Conservation (phyloP, 1,140 invertebrate genomes). For the Zaprionus davidi region DNA sequence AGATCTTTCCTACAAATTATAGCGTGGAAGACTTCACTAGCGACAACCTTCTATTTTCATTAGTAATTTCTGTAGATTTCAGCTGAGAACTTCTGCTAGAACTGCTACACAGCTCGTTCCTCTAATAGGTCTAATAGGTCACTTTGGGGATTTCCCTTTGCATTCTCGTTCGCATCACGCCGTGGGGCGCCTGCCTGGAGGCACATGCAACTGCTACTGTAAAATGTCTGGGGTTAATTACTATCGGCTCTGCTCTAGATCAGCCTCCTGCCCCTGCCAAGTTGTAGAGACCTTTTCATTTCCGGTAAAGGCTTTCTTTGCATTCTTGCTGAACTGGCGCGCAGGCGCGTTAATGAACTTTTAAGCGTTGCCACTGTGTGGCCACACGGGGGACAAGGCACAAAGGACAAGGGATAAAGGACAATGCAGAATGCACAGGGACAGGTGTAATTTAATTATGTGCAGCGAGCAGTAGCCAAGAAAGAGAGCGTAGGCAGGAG, state of each 20-base stretch:
- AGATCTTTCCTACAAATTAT: no score
- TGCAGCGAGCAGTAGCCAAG: constrained; percentile 34
- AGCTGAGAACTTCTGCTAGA: no score
- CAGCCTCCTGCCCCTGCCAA: neutral
- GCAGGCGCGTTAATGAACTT: constrained; percentile 77
- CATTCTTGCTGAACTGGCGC: constrained; percentile 22
- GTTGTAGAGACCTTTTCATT: constrained; percentile 44
- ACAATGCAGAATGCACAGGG: constrained; percentile 42
- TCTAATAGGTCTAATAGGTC: neutral
- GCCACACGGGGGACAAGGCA: constrained; percentile 1
- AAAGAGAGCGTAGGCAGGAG: neutral
- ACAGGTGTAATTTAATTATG: constrained; percentile 83
- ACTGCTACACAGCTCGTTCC: neutral
- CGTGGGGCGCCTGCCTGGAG: constrained; percentile 35
- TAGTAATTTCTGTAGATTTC: no score
- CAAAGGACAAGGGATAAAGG: constrained; percentile 34
- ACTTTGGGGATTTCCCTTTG: neutral
- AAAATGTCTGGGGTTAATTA: constrained; percentile 58
- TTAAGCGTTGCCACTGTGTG: constrained; percentile 65
- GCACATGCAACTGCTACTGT: constrained; percentile 60
- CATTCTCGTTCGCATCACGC: constrained; percentile 2
- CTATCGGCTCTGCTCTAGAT: constrained; percentile 33
- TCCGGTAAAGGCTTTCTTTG: constrained; percentile 52
- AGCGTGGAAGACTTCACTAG: no score
- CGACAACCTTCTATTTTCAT: no score